Evolutionary conservation across 2,888 invertebrate genomes (phyloP).

Genomic region (Diplolepis rosae): DNA sequence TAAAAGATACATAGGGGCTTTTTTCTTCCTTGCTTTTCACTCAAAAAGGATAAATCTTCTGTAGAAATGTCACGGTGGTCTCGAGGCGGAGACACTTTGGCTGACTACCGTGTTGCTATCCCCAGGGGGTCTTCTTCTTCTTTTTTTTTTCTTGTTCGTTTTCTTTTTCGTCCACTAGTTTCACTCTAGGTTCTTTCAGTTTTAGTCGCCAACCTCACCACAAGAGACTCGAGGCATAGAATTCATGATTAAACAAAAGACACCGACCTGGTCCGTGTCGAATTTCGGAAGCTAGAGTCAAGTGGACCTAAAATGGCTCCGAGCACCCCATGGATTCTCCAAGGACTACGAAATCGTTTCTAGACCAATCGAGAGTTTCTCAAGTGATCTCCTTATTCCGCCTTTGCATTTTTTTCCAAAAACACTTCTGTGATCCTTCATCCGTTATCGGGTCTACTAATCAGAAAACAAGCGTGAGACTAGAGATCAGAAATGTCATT

Average conservation of each 20-base stretch:
- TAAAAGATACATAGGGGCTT: conserved; percentile 33
- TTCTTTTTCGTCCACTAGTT: conserved; percentile 38
- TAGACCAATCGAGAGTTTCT: not conserved
- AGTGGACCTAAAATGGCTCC: conserved; percentile 32
- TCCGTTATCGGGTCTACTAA: not conserved
- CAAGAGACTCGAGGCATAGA: not conserved
- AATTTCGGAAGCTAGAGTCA: conserved; percentile 51
- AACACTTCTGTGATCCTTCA: not conserved
- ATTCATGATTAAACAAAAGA: conserved; percentile 26
- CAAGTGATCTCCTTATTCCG: not conserved
- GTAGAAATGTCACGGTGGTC: conserved; percentile 68
- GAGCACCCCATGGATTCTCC: not conserved
- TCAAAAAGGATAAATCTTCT: conserved; percentile 63
- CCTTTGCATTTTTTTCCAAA: not conserved
- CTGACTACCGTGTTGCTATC: conserved; percentile 66
- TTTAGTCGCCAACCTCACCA: conserved; percentile 9
- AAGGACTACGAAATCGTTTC: not conserved
- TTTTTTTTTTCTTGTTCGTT: conserved; percentile 39
- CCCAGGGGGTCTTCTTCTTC: conserved; percentile 60
- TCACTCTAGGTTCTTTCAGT: not conserved
- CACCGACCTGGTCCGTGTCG: conserved; percentile 44
- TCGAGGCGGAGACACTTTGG: conserved; percentile 62
- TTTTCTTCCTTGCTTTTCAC: conserved; percentile 38
- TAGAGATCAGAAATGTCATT: conserved; percentile 5
- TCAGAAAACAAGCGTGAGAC: conserved; percentile 1